A percentile compares a stretch with the other conserved stretches of the same genome.
phyloP scores from a whole-genome alignment of 2,888 invertebrate genomes.

The Hylaea fasciaria region DNA sequence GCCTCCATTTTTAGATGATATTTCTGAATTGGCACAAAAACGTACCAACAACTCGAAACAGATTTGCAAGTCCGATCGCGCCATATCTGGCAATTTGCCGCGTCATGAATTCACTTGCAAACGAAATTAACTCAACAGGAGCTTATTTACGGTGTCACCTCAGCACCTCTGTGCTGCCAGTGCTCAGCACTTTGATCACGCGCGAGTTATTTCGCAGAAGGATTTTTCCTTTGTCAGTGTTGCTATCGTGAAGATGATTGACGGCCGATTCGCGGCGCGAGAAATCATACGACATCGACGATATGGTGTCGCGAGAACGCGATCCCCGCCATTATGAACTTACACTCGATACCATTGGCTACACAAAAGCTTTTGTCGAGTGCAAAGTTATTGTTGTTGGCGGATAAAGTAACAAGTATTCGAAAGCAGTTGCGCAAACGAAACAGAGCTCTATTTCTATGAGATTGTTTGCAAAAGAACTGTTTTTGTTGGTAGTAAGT shows the following conservation, averaged over 20 bases:
- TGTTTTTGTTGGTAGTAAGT: constrained; percentile 13
- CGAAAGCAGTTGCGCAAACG: constrained; percentile 18
- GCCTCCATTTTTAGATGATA: constrained; percentile 33
- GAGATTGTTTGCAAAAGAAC: background rate
- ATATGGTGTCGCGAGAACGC: constrained; percentile 16
- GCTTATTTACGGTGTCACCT: constrained; percentile 69
- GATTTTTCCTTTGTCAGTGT: constrained; percentile 82
- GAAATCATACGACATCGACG: constrained; percentile 55
- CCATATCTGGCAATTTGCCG: constrained; percentile 51
- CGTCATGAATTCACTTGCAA: constrained; percentile 60
- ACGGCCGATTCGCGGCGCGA: constrained; percentile 76
- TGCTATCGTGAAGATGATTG: constrained; percentile 78
- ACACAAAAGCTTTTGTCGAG: constrained; percentile 5
- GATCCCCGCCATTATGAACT: constrained; percentile 33
- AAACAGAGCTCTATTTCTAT: constrained; percentile 44
- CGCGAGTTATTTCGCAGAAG: constrained; percentile 72
- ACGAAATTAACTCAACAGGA: constrained; percentile 77
- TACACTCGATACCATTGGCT: constrained; percentile 32
- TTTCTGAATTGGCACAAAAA: constrained; percentile 38
- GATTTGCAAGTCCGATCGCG: constrained; percentile 44
- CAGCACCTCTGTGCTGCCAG: constrained; percentile 18
- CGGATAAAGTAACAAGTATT: constrained; percentile 41
- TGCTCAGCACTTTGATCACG: constrained; percentile 70
- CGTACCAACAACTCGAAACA: constrained; percentile 32
- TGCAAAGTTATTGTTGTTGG: constrained; percentile 36